These are phyloP conservation scores for Mechanitis mazaeus DNA, from an alignment of 2,888 invertebrate genomes.

Conservation along the genomic window DNA sequence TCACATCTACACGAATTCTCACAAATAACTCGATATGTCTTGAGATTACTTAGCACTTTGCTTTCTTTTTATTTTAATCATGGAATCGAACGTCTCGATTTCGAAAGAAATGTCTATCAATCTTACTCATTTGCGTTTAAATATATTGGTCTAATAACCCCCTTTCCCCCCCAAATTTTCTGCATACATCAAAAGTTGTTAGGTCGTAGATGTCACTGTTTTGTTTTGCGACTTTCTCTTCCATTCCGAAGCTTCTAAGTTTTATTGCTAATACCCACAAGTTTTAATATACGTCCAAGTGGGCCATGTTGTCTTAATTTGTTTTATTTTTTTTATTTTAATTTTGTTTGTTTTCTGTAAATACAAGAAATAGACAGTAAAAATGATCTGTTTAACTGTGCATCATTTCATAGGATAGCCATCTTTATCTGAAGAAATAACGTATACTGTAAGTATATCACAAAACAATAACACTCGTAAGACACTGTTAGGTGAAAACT, in stretches of 20 bases:
- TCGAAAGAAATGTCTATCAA: conserved; percentile 10
- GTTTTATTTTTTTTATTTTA: conserved; percentile 28
- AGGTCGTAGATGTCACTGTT: conserved; percentile 34
- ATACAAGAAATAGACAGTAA: conserved; percentile 78
- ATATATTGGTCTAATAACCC: conserved; percentile 8
- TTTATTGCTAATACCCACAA: conserved; percentile 33
- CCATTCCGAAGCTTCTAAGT: conserved; percentile 43
- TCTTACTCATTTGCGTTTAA: conserved; percentile 22
- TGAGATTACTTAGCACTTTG: conserved; percentile 28
- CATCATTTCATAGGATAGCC: conserved; percentile 85
- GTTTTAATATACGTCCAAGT: conserved; percentile 17
- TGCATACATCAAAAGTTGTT: conserved; percentile 23
- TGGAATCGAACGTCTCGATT: conserved; percentile 11
- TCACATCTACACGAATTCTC: conserved; percentile 26
- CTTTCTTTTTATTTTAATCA: conserved; percentile 27
- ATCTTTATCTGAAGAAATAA: conserved; percentile 78
- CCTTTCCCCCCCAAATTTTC: conserved; percentile 17
- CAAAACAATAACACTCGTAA: conserved; percentile 75
- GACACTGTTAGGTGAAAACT: conserved; percentile 73
- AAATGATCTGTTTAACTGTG: conserved; percentile 87
- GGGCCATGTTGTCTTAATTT: conserved; percentile 20
- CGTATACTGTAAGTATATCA: conserved; percentile 77
- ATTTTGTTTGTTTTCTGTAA: conserved; percentile 65
- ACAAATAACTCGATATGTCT: conserved; percentile 21
- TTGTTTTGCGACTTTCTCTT: conserved; percentile 38